phyloP scores from a whole-genome alignment of 37 sponge, comb jelly and placozoan species.

The Petrosia ficiformis region DNA sequence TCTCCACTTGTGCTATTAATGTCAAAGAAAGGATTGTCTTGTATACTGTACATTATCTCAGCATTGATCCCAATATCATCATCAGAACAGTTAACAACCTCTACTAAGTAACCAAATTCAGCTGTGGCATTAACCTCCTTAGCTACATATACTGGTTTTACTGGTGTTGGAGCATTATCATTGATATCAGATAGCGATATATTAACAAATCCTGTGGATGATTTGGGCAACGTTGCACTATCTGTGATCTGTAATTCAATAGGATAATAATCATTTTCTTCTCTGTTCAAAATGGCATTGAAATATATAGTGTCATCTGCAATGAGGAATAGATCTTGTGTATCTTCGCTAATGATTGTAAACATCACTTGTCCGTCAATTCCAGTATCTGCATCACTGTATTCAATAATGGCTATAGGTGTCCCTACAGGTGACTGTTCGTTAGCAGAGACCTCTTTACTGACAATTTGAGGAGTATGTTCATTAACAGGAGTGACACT shows the following conservation, averaged over 20 bases:
- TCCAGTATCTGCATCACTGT: conserved; percentile 49
- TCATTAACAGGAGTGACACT: conserved; percentile 59
- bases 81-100: conserved; percentile 56
- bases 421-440: conserved; percentile 26
- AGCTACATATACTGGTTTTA: conserved; percentile 24
- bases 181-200: conserved; percentile 57
- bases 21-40: conserved; percentile 13
- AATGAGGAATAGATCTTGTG: conserved; percentile 3
- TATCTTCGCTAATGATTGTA: conserved; percentile 6
- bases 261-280: conserved; percentile 8
- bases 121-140: conserved; percentile 29
- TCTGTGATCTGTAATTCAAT: conserved; percentile 39
- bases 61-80: conserved; percentile 48
- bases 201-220: conserved; percentile 11
- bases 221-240: conserved; percentile 4
- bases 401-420: conserved; percentile 13
- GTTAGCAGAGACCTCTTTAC: background rate
- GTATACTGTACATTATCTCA: conserved; percentile 24
- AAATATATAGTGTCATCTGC: conserved; percentile 31
- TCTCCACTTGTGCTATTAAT: conserved; percentile 33
- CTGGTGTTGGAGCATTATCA: conserved; percentile 46
- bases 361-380: conserved; percentile 58
- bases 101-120: conserved; percentile 7
- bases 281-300: conserved; percentile 51
- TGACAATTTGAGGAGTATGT: conserved; percentile 20